A percentile compares a stretch with the other conserved stretches of the same genome.
Evolutionary conservation across 1,140 invertebrate genomes (phyloP).

Genomic region (Pseudobourletiella spinata): DNA sequence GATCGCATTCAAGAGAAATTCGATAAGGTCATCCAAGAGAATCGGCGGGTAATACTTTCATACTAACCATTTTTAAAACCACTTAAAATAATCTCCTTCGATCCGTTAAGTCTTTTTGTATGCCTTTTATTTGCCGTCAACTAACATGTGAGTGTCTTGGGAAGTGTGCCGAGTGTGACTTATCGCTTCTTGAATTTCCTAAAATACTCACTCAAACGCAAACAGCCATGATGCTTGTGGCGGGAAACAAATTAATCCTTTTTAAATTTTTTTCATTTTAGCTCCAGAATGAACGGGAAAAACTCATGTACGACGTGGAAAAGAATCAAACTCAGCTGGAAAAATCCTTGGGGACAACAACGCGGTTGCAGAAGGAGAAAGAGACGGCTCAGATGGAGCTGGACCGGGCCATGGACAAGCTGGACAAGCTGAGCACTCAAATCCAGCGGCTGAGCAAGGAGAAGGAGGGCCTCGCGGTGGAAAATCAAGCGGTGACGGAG

Average conservation of each 20-base stretch:
- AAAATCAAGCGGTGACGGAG: conserved; percentile 70
- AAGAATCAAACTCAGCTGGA: conserved; percentile 81
- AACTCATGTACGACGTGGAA: conserved; percentile 77
- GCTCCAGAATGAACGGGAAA: conserved; percentile 83
- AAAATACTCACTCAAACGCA: too few relatives aligned
- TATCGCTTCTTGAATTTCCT: too few relatives aligned
- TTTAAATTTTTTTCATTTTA: too few relatives aligned
- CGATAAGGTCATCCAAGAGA: conserved; percentile 20
- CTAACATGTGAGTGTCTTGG: too few relatives aligned
- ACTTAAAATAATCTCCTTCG: too few relatives aligned
- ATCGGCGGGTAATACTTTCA: conserved; percentile 15
- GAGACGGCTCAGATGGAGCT: conserved; percentile 71
- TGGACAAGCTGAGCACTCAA: conserved; percentile 45
- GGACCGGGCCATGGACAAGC: conserved; percentile 69
- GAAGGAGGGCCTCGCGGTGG: conserved; percentile 65
- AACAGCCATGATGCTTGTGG: too few relatives aligned
- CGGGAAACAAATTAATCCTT: too few relatives aligned
- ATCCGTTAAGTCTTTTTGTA: too few relatives aligned
- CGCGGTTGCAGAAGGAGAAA: conserved; percentile 77
- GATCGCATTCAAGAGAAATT: conserved; percentile 28
- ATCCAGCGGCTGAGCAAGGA: conserved; percentile 77
- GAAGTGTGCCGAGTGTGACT: too few relatives aligned
- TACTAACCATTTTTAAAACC: neutral
- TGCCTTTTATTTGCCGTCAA: too few relatives aligned
- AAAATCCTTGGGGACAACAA: conserved; percentile 73